Percentiles rank a stretch among this genome's conserved stretches.
Evolutionary conservation across 2,113 vertebrate genomes (phyloP).

Genomic region (Emydura subglobosa): DNA sequence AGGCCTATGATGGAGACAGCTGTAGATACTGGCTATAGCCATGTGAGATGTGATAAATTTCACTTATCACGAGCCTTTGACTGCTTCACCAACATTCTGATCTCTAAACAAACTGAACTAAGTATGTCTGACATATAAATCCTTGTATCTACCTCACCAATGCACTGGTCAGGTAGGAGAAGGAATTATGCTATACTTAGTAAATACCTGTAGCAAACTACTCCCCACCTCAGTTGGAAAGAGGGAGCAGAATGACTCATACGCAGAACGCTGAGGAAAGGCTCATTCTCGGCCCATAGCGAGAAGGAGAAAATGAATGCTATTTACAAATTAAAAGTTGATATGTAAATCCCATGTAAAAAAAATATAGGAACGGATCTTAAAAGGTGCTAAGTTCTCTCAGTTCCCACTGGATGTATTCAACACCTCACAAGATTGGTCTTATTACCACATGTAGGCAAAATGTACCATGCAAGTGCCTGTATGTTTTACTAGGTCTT

Average conservation of each 20-base stretch:
- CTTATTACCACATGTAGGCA: not conserved
- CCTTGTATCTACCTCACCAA: not conserved
- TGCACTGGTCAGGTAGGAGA: not conserved
- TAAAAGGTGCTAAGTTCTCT: not conserved
- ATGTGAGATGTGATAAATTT: not conserved
- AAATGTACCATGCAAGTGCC: not conserved
- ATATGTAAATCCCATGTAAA: not conserved
- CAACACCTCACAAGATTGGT: not conserved
- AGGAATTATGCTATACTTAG: not conserved
- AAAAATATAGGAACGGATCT: not conserved
- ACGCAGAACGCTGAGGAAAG: not conserved
- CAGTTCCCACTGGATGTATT: not conserved
- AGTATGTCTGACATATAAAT: not conserved
- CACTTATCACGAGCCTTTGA: not conserved
- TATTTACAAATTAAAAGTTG: not conserved
- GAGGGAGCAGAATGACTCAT: not conserved
- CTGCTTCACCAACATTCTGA: not conserved
- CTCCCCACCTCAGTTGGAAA: not conserved
- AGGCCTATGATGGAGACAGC: rapidly evolving
- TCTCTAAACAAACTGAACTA: not conserved
- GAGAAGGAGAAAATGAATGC: not conserved
- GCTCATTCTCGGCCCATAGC: not conserved
- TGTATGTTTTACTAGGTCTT: not conserved
- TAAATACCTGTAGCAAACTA: not conserved
- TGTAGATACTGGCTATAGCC: rapidly evolving